Conservation (phyloP, 2,888 invertebrate species). For the Branchellion lobata region DNA sequence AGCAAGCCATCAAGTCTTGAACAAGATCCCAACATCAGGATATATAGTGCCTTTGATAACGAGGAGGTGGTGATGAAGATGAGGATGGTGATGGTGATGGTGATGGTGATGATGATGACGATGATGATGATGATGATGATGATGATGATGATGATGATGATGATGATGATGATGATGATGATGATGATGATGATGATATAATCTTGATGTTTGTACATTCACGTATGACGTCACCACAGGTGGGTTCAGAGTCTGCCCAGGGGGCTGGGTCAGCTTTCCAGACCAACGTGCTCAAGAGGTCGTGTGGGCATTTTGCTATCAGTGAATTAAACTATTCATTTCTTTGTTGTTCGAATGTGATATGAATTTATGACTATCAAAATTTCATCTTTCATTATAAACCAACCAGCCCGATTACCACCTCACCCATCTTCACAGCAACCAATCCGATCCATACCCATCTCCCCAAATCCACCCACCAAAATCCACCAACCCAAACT, state of each 20-base stretch:
- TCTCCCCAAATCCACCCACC: neutral
- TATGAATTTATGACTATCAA: no score
- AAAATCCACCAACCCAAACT: neutral
- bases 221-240: conserved; percentile 56
- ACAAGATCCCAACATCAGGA: conserved; percentile 61
- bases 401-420: no score
- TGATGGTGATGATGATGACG: conserved; percentile 24
- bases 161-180: conserved; percentile 22
- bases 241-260: conserved; percentile 64
- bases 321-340: no score
- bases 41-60: conserved; percentile 65
- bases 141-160: conserved; percentile 33
- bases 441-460: no score
- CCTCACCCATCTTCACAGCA: no score
- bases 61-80: conserved; percentile 61
- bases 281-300: conserved; percentile 62
- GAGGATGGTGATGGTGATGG: conserved; percentile 1
- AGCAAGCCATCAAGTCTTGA: conserved; percentile 54
- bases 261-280: conserved; percentile 64
- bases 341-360: no score
- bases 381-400: no score
- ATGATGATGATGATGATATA: conserved; percentile 17
- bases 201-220: no score
- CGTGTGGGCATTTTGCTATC: conserved; percentile 54
- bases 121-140: conserved; percentile 32